A percentile compares a stretch with the other conserved stretches of the same genome.
phyloP scores from a whole-genome alignment of 2,888 invertebrate species.

The Lagria hirta region DNA sequence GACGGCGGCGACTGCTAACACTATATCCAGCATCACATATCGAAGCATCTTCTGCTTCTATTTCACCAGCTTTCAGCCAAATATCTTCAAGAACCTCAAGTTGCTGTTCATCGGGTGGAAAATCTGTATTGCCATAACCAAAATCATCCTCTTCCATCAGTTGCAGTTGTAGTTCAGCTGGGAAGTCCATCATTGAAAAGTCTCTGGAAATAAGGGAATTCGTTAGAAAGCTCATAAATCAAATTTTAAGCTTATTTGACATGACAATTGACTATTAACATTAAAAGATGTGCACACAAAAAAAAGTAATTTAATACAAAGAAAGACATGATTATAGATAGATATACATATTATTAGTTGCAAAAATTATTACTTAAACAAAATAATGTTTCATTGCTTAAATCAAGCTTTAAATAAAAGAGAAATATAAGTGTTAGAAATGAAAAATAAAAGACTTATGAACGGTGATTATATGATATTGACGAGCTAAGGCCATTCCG shows the following conservation, averaged over 20 bases:
- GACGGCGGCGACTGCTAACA: constrained; percentile 54
- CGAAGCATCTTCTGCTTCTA: constrained; percentile 61
- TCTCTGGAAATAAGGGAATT: constrained; percentile 36
- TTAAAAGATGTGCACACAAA: too few species aligned
- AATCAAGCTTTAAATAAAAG: too few species aligned
- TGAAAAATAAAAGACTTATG: too few species aligned
- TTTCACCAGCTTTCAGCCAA: constrained; percentile 79
- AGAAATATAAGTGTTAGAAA: too few species aligned
- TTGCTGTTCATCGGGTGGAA: constrained; percentile 69
- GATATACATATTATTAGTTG: too few species aligned
- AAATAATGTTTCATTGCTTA: too few species aligned
- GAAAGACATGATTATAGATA: too few species aligned
- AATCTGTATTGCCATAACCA: constrained; percentile 52
- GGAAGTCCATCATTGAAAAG: constrained; percentile 48
- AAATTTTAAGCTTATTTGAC: not conserved
- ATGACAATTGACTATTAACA: not conserved
- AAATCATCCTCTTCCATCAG: constrained; percentile 57
- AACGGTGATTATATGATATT: too few species aligned
- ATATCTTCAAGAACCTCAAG: constrained; percentile 75
- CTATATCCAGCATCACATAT: constrained; percentile 60
- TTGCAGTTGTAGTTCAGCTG: constrained; percentile 53
- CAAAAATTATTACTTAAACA: too few species aligned
- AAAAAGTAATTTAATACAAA: too few species aligned
- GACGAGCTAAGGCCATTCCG: too few species aligned
- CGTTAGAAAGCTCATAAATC: too few species aligned